Base-by-base conservation (phyloP, 2,113 vertebrate species). In the Rhombomys opimus region DNA sequence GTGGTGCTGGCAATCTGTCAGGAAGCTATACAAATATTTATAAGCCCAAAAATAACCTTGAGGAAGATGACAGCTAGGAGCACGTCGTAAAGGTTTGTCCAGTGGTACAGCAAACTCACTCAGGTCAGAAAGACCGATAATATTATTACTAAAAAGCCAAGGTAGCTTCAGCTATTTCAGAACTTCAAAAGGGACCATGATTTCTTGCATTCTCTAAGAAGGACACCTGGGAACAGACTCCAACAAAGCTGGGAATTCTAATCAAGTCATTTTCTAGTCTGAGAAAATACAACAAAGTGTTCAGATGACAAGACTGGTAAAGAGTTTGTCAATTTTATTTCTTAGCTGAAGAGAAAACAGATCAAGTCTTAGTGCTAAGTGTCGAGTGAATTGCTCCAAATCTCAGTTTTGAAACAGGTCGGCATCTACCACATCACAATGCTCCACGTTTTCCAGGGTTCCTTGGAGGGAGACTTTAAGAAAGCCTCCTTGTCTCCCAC, bases 381-480 rank as follows among this genome's bases (percentile, higher is more conserved):
- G 57, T 73, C 91, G 38, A 15, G 76, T 20, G 63, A 89, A 57
- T 61, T 78, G 35, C 88, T 61, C 50, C 72, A 90, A 65, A 92
- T 93, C 92, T 92, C 41, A 82, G 67, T 89, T 94, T 91, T 84
- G 89, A 88, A 94, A 91, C 57, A 23, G 38, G 63, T 91, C 87
- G 72, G 54, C 12, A 91, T 88, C 81, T 5, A 90, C 88, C 41
- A 88, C 77, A 95, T 84, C 89, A 87, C 84, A 93, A 70, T 61
- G 77, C 46, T 93, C 91, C 96, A 63, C 17, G 93, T 54, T 68
- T 92, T 95, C 93, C 96, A 96, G 81, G 94, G 94, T 87, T 95
- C 96, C 90, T 95, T 59, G 89, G 93, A 87, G 90, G 67, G 93
- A 67, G 77, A 77, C 72, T 72, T 77, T 92, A 96, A 92, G 95